phyloP scores from a whole-genome alignment of 2,113 vertebrate species.

The Platysternon megacephalum region DNA sequence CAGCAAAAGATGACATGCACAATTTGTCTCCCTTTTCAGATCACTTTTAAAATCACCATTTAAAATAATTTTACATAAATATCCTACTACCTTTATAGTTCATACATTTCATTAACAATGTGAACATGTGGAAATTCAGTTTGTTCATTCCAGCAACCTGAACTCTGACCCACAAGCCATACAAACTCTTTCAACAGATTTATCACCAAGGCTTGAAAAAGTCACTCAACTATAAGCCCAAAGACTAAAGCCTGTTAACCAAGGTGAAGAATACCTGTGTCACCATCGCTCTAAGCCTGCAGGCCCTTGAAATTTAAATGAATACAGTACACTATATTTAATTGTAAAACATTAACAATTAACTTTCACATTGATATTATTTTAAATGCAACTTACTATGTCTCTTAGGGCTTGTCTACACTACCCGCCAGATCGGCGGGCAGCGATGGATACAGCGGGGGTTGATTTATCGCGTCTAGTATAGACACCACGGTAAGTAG shows the following conservation, averaged over 20 bases:
- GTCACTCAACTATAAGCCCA: not conserved
- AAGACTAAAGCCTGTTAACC: not conserved
- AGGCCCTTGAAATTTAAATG: not conserved
- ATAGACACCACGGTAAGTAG: too few relatives aligned
- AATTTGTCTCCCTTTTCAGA: not conserved
- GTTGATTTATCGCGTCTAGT: too few relatives aligned
- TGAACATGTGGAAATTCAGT: not conserved
- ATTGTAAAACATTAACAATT: not conserved
- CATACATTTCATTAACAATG: not conserved
- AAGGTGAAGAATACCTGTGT: not conserved
- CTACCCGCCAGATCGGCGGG: too few relatives aligned
- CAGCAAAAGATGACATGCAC: conserved; percentile 24
- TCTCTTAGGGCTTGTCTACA: not conserved
- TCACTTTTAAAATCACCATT: not conserved
- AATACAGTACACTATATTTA: not conserved
- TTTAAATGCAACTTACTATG: not conserved
- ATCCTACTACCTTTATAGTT: not conserved
- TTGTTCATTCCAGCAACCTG: conserved; percentile 4
- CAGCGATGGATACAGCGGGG: too few relatives aligned
- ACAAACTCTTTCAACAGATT: not conserved
- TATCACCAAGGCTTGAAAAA: not conserved
- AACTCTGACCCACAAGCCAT: not conserved
- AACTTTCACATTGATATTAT: not conserved
- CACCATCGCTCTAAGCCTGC: not conserved
- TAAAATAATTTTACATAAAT: not conserved